Percentiles rank a stretch among this genome's conserved stretches.
Evolutionary conservation across 2,797 vertebrate species (phyloP).

Genomic region (Hydrophis major): DNA sequence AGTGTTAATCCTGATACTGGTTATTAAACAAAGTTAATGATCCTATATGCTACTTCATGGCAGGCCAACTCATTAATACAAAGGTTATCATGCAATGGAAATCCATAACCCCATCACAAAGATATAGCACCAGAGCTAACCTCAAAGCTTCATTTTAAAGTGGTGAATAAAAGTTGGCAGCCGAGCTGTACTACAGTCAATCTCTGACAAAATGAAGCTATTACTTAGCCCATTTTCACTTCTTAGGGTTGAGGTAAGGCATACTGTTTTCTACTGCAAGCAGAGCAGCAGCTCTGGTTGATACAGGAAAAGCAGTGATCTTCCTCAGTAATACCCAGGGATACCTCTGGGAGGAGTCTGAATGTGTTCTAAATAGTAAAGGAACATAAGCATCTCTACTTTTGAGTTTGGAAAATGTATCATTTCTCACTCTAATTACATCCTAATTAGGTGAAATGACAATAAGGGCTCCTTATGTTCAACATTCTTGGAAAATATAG

Average conservation of each 20-base stretch:
- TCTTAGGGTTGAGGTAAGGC: not conserved
- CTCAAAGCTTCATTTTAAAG: constrained; percentile 26
- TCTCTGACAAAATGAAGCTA: constrained; percentile 26
- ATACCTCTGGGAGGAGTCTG: not conserved
- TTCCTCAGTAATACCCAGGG: not conserved
- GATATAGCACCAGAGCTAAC: not conserved
- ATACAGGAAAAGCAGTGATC: not conserved
- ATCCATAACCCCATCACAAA: constrained; percentile 13
- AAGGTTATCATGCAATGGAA: constrained; percentile 23
- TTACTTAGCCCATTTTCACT: not conserved
- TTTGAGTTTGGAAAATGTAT: not conserved
- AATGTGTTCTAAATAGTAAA: not conserved
- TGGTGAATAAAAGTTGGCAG: not conserved
- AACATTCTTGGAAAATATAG: constrained; percentile 3
- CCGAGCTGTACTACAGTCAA: constrained; percentile 17
- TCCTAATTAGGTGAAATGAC: not conserved
- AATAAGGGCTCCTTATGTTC: not conserved
- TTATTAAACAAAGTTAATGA: constrained; percentile 34
- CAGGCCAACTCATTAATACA: constrained; percentile 22
- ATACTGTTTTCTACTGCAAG: not conserved
- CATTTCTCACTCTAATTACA: not conserved
- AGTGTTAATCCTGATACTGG: not conserved
- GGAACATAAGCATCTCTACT: not conserved
- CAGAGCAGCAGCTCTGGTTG: not conserved
- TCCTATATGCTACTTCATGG: constrained; percentile 5